phyloP scores from a whole-genome alignment of 1,140 invertebrate species.

The Brachionus calyciflorus region DNA sequence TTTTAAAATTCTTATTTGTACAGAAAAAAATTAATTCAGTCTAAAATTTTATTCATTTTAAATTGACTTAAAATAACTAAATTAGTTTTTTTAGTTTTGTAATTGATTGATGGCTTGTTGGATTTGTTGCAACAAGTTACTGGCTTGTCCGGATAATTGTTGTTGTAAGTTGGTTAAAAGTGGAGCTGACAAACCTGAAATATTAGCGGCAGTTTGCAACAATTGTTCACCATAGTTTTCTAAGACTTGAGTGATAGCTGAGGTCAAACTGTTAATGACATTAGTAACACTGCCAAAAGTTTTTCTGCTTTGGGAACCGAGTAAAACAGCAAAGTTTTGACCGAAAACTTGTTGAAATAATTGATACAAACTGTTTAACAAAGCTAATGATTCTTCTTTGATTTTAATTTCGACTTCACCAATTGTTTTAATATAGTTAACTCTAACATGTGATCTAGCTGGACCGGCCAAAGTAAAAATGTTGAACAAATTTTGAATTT shows the following conservation, averaged over 20 bases:
- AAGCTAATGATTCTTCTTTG: background rate
- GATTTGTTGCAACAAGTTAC: slow-evolving; percentile 24
- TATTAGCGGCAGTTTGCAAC: background rate
- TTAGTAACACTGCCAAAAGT: background rate
- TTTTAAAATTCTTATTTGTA: too few species aligned
- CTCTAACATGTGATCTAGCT: background rate
- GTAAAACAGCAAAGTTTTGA: background rate
- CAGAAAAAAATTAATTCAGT: too few species aligned
- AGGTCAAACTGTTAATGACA: slow-evolving; percentile 18
- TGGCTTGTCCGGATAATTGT: background rate
- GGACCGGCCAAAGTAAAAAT: slow-evolving; percentile 12
- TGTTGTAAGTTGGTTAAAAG: background rate
- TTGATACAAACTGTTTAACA: background rate
- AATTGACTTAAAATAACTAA: background rate
- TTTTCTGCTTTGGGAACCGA: slow-evolving; percentile 11
- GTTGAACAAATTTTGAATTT: slow-evolving; percentile 16
- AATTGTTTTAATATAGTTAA: background rate
- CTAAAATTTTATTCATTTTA: slow-evolving; percentile 8
- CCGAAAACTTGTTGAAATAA: slow-evolving; percentile 9
- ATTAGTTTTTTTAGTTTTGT: background rate
- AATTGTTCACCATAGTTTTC: slow-evolving; percentile 26
- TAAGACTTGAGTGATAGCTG: background rate
- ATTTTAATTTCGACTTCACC: background rate
- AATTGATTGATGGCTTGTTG: slow-evolving; percentile 20
- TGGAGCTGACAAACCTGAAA: background rate